Base-by-base conservation (phyloP, 2,797 vertebrate genomes). In the Melanotaenia nigrans region DNA sequence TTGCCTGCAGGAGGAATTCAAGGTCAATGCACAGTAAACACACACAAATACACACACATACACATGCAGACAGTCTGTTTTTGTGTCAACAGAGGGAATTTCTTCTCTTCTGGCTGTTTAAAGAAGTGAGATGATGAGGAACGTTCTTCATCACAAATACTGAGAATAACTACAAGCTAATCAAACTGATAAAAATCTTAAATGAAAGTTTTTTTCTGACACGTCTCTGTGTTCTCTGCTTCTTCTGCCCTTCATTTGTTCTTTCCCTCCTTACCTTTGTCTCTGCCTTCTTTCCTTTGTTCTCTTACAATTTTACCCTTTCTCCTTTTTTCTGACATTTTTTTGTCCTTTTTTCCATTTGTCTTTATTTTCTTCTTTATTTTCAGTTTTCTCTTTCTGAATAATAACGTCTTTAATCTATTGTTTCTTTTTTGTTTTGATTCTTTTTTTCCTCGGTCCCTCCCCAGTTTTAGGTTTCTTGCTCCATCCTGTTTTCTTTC, bases 11-110 rank as follows among this genome's bases (percentile, higher is more conserved):
- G 87, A 87, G 58, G 82, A 89, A 90, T 73, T 89, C 90, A 91
- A 94, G 94, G 94, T 94, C 89, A 90, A 92, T 89, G 75, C 80
- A 79, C 71, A 78, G 79, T 79, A 66, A 69, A 49, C 71, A 55
- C 63, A 71, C 33, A 35, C 66, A 69, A 75, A 73, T 84, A 81
- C 63, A 42, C 33, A 53, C 63, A 51, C 79, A 30, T 30, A 30
- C 28, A 30, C 28, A 30, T 30, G 28, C 28, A 30, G 70, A 85
- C 54, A 67, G 61, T 40, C 57, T 45, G 51, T 47, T 57, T 70
- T 53, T 45, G 54, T 83, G 60, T 67, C 77, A 85, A 75, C 66
- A 71, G 28, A 65, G 6, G 30, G 64, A 42, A 55, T 5, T 22
- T 69, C 71, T 64, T 59, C 45, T 57, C 78, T 73, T 59, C 22